A percentile compares a stretch with the other conserved stretches of the same genome.
Conservation (phyloP, 64 coral and sea anemone species). For the Anthopleura sola region DNA sequence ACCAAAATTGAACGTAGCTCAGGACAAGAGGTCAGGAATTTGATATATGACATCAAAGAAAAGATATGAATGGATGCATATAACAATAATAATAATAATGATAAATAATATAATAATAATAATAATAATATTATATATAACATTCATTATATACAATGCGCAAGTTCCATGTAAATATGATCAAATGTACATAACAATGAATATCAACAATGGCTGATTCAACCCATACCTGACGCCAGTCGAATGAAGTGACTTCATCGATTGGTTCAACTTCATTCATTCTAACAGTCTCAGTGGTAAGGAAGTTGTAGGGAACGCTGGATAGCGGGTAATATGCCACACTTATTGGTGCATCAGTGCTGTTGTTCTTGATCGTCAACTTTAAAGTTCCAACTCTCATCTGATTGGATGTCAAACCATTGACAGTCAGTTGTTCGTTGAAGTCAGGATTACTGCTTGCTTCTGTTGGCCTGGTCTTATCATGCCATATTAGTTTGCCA, state of each 20-base stretch:
- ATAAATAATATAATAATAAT: no score
- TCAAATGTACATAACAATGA: no score
- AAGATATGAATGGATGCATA: no score
- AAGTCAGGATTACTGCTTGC: constrained; percentile 24
- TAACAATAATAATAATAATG: no score
- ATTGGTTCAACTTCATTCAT: neutral
- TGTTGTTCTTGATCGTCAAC: neutral
- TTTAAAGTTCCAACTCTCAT: neutral
- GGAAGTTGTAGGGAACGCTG: neutral
- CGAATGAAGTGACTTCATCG: neutral
- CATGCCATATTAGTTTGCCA: constrained; percentile 27
- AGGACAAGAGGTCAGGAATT: no score
- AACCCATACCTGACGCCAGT: neutral
- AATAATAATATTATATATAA: no score
- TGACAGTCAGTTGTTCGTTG: constrained; percentile 29
- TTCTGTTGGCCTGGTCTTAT: constrained; percentile 22
- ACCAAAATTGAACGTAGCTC: no score
- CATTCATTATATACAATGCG: no score
- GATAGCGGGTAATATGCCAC: neutral
- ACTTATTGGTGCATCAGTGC: neutral
- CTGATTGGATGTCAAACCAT: neutral
- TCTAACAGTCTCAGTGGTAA: neutral
- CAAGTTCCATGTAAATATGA: no score
- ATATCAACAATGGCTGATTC: neutral
- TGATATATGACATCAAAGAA: no score